These are phyloP conservation scores for Oscheius sp. DNA, from an alignment of 2,888 invertebrate genomes.

Conservation along the genomic window DNA sequence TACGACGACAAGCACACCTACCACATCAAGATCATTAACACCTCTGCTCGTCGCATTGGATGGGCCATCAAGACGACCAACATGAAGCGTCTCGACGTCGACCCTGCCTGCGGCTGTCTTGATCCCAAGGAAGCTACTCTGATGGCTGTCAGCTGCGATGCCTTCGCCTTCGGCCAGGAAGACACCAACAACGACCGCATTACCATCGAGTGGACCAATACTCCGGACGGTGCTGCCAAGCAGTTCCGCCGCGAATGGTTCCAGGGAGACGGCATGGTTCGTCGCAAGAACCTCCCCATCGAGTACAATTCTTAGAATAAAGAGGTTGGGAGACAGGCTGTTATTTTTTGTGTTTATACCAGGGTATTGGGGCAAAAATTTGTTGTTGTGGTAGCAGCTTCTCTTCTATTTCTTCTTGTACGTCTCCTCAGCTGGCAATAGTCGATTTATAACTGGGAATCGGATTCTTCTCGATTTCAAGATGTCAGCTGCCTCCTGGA, in stretches of 20 bases:
- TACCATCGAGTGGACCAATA: constrained; percentile 63
- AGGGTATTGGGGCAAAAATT: too few relatives aligned
- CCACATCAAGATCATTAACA: constrained; percentile 51
- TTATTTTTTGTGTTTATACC: too few relatives aligned
- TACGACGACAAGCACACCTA: constrained; percentile 65
- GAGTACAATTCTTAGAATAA: too few relatives aligned
- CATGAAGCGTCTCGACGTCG: constrained; percentile 65
- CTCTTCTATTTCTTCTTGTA: too few relatives aligned
- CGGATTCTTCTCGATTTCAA: too few relatives aligned
- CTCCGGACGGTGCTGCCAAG: constrained; percentile 52
- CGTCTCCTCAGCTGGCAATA: too few relatives aligned
- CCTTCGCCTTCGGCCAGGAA: constrained; percentile 61
- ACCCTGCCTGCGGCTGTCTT: constrained; percentile 66
- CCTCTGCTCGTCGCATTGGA: constrained; percentile 3
- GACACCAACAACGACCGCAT: constrained; percentile 64
- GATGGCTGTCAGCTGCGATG: constrained; percentile 66
- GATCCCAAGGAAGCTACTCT: constrained; percentile 66
- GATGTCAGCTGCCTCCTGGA: too few relatives aligned
- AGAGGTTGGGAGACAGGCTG: too few relatives aligned
- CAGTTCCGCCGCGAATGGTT: constrained; percentile 59
- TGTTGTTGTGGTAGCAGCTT: too few relatives aligned
- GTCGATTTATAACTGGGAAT: too few relatives aligned
- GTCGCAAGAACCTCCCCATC: constrained; percentile 49
- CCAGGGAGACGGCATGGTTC: constrained; percentile 63
- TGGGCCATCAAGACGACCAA: constrained; percentile 36